Conservation (phyloP, 2,888 invertebrate genomes). For the Schizaphis graminum region DNA sequence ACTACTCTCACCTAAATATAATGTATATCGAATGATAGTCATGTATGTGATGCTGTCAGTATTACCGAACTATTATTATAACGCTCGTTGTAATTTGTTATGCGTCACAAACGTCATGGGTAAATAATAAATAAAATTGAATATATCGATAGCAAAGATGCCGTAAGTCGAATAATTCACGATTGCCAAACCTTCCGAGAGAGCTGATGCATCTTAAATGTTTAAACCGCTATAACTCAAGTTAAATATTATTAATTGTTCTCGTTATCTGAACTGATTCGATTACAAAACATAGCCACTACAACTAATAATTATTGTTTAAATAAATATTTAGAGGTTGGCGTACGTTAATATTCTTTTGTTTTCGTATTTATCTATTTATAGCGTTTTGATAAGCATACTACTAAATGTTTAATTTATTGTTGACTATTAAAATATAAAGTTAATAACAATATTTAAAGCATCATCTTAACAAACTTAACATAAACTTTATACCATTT, state of each 20-base stretch:
- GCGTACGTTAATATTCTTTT: neutral
- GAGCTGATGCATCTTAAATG: neutral
- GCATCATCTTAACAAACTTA: neutral
- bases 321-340: neutral
- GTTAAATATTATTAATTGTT: neutral
- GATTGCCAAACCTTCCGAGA: neutral
- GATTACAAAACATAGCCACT: neutral
- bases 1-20: neutral
- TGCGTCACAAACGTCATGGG: neutral
- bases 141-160: neutral
- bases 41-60: neutral
- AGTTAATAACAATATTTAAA: neutral
- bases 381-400: neutral
- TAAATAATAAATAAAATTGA: neutral
- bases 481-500: neutral
- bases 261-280: neutral
- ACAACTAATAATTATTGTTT: neutral
- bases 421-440: neutral
- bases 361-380: too few species aligned
- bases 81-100: neutral
- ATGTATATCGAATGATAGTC: neutral
- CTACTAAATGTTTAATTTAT: neutral
- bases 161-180: neutral
- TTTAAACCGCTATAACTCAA: neutral
- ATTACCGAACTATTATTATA: neutral